These are phyloP conservation scores for Festucalex cinctus DNA, from an alignment of 2,113 vertebrate genomes.

Conservation along the genomic window DNA sequence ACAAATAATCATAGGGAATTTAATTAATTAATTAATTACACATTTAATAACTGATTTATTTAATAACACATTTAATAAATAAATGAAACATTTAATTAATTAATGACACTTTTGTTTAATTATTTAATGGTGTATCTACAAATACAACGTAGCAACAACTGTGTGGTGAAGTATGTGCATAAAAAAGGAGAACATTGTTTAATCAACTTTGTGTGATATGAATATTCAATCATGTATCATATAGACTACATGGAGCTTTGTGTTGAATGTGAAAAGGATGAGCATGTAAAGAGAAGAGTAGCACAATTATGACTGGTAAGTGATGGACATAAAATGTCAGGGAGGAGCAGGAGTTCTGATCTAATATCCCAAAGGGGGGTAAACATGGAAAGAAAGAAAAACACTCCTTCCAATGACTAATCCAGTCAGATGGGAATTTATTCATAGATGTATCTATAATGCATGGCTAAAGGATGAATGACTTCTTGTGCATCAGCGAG, in stretches of 20 bases:
- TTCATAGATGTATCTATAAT: slow-evolving; percentile 70
- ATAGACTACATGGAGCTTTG: background rate
- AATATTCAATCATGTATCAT: background rate
- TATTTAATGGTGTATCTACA: too few species aligned
- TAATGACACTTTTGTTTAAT: too few species aligned
- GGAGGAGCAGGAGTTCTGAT: slow-evolving; percentile 32
- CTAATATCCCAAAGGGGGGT: slow-evolving; percentile 43
- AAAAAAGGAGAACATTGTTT: too few species aligned
- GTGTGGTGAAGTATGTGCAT: too few species aligned
- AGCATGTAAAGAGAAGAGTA: background rate
- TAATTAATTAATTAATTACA: too few species aligned
- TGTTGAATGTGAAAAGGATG: background rate
- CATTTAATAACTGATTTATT: too few species aligned
- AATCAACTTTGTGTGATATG: too few species aligned
- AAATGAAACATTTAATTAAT: too few species aligned
- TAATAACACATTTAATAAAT: too few species aligned
- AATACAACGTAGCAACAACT: too few species aligned
- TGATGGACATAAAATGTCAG: slow-evolving; percentile 23
- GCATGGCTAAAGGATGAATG: slow-evolving; percentile 57
- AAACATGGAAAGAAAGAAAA: slow-evolving; percentile 26
- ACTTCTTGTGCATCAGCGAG: slow-evolving; percentile 37
- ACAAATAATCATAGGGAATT: too few species aligned
- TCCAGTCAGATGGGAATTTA: slow-evolving; percentile 58
- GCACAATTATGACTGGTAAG: slow-evolving; percentile 21
- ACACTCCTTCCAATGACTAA: slow-evolving; percentile 54